Evolutionary conservation across 92 coral and sea anemone genomes (phyloP).

Genomic region (Umimayanthus chanpuru): DNA sequence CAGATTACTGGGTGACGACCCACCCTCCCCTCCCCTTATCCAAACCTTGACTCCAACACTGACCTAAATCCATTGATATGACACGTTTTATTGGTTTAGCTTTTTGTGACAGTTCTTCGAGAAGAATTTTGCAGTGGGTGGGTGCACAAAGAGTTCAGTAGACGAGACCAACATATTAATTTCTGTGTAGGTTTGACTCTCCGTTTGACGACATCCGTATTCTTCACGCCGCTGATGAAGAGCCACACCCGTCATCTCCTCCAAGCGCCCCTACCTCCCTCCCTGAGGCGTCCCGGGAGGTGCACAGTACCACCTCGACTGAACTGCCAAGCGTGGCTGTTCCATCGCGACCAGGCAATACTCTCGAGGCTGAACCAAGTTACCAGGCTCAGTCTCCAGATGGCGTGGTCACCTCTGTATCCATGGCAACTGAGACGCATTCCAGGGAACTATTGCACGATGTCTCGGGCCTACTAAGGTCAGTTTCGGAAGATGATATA

Average conservation of each 20-base stretch:
- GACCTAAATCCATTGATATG: too few relatives aligned
- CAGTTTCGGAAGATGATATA: not conserved
- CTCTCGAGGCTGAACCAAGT: constrained; percentile 18
- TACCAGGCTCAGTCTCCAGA: constrained; percentile 41
- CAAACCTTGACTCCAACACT: too few relatives aligned
- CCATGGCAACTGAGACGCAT: constrained; percentile 54
- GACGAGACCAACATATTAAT: not conserved
- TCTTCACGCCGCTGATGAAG: constrained; percentile 35
- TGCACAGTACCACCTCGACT: constrained; percentile 78
- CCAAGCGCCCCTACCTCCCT: constrained; percentile 42
- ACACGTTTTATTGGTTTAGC: too few relatives aligned
- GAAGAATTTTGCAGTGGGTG: too few relatives aligned
- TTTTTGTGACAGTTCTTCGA: too few relatives aligned
- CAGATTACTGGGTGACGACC: too few relatives aligned
- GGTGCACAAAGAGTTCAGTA: not conserved
- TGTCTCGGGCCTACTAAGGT: constrained; percentile 39
- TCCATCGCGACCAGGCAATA: not conserved
- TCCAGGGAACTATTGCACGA: constrained; percentile 12
- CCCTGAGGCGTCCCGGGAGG: constrained; percentile 64
- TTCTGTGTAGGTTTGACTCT: constrained; percentile 71
- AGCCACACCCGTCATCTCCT: constrained; percentile 1
- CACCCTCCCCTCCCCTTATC: too few relatives aligned
- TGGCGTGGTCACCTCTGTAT: constrained; percentile 71
- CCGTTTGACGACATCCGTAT: constrained; percentile 68
- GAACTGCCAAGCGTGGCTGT: constrained; percentile 47